Evolutionary conservation across 92 coral and sea anemone species (phyloP).

Genomic region (Epizoanthus stellaris): DNA sequence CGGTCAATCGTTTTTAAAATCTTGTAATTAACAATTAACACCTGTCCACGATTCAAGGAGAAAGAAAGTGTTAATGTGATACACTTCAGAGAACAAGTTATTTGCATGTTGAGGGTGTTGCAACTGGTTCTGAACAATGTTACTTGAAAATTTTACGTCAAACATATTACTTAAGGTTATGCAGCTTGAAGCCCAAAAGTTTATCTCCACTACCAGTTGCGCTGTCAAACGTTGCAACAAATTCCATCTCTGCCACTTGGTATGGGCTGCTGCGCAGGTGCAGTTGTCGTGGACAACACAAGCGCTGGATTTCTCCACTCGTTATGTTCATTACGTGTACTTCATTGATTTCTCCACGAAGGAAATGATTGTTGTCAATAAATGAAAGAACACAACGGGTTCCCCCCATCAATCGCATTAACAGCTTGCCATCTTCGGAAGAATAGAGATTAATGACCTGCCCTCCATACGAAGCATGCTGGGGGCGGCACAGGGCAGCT

Average conservation of each 20-base stretch:
- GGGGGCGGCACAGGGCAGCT: constrained; percentile 19
- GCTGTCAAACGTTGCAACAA: constrained; percentile 14
- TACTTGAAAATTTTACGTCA: not conserved
- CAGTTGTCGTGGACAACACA: constrained; percentile 20
- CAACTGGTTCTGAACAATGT: not conserved
- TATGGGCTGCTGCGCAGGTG: not conserved
- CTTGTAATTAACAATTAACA: no score
- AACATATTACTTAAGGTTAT: not conserved
- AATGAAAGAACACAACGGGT: constrained; percentile 18
- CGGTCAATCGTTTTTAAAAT: no score
- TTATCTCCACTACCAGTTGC: not conserved
- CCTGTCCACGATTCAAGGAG: no score
- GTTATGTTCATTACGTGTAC: constrained; percentile 6
- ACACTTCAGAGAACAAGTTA: no score
- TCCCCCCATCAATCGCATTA: constrained; percentile 18
- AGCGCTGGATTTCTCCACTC: not conserved
- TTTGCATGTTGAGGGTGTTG: not conserved
- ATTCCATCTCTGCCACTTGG: constrained; percentile 7
- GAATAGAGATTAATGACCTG: constrained; percentile 20
- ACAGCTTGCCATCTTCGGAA: constrained; percentile 19
- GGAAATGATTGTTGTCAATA: constrained; percentile 29
- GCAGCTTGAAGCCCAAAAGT: constrained; percentile 18
- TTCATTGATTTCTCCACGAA: constrained; percentile 8
- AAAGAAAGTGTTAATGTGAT: no score
- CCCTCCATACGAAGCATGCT: not conserved